Conservation (phyloP, 2,797 vertebrate genomes). For the Leptodactylus fallax region DNA sequence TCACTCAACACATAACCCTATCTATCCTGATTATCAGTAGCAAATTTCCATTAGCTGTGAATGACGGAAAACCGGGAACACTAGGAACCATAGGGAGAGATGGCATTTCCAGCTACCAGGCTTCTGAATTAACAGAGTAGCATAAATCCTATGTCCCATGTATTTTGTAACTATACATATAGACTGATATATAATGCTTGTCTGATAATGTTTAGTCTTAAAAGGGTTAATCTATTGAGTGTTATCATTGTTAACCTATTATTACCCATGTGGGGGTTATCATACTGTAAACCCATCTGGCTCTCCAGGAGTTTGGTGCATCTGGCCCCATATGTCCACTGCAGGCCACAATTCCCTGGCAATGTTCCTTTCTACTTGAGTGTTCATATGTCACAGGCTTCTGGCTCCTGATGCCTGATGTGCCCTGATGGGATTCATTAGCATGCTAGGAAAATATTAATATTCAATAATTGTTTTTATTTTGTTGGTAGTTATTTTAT, state of each 20-base stretch:
- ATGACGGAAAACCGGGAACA: slow-evolving; percentile 18
- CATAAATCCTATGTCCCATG: background rate
- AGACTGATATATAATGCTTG: background rate
- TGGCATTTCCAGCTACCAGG: background rate
- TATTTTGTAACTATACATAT: background rate
- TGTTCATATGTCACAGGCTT: slow-evolving; percentile 51
- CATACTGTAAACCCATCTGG: slow-evolving; percentile 41
- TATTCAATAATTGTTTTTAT: slow-evolving; percentile 10
- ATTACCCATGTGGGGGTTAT: slow-evolving; percentile 22
- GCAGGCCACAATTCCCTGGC: slow-evolving; percentile 49
- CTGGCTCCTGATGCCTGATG: slow-evolving; percentile 31
- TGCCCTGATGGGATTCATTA: slow-evolving; percentile 45
- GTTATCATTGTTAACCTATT: slow-evolving; percentile 45
- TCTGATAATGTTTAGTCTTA: background rate
- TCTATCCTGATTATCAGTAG: slow-evolving; percentile 48
- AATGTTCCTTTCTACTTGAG: slow-evolving; percentile 34
- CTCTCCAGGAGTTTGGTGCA: slow-evolving; percentile 46
- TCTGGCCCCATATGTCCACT: slow-evolving; percentile 59
- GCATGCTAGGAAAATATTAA: slow-evolving; percentile 30
- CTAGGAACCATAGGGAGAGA: slow-evolving; percentile 25
- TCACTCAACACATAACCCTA: slow-evolving; percentile 43
- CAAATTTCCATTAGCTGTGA: slow-evolving; percentile 44
- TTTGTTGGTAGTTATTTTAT: background rate
- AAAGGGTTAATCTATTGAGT: slow-evolving; percentile 19
- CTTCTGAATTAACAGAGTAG: background rate